A percentile compares a stretch with the other conserved stretches of the same genome.
Conservation (phyloP, 2,113 vertebrate species). For the Phyllostomus discolor region DNA sequence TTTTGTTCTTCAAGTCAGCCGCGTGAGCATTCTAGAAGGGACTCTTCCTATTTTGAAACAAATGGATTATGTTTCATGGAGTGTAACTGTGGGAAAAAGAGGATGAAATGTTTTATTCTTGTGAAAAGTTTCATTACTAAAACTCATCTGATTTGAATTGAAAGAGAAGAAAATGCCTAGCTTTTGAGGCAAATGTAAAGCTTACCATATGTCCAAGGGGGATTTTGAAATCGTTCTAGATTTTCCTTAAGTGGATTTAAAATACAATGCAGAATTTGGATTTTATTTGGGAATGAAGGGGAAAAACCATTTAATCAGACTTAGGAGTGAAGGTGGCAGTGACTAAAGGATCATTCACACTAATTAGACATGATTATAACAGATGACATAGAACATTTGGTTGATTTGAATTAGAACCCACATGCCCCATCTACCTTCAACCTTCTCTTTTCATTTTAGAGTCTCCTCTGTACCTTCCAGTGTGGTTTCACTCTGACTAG, state of each 20-base stretch:
- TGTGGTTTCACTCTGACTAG: slow-evolving; percentile 36
- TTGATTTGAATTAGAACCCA: neutral
- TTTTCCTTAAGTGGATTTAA: neutral
- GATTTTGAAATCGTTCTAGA: neutral
- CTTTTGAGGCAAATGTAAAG: neutral
- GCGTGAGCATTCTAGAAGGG: neutral
- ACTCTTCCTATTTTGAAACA: neutral
- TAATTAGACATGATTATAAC: neutral
- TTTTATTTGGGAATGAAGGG: slow-evolving; percentile 8
- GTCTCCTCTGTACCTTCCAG: slow-evolving; percentile 27
- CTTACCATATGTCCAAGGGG: neutral
- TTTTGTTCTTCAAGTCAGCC: neutral
- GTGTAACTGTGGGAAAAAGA: neutral
- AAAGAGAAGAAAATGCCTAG: neutral
- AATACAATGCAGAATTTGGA: neutral
- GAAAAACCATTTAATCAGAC: neutral
- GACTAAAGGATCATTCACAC: neutral
- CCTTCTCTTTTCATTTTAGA: neutral
- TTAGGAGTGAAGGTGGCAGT: neutral
- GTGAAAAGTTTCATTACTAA: neutral
- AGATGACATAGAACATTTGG: neutral
- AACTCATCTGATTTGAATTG: neutral
- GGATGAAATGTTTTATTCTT: neutral
- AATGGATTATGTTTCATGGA: neutral
- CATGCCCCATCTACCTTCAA: neutral